These are phyloP conservation scores for Bactericera cockerelli DNA, from an alignment of 1,140 invertebrate genomes.

Conservation along the genomic window DNA sequence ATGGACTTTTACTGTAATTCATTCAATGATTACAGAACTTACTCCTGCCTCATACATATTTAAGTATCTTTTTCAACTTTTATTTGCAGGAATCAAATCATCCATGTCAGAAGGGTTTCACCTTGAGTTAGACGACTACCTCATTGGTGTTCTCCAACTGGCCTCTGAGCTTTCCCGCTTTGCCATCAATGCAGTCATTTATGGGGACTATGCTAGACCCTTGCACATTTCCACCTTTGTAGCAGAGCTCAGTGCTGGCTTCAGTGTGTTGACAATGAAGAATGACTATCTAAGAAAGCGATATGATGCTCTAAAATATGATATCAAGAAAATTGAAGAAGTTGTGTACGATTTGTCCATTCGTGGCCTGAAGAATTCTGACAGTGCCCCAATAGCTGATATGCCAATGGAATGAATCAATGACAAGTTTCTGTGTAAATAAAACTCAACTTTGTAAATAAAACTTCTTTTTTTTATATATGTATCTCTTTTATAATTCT, in stretches of 20 bases:
- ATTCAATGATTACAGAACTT: too few relatives aligned
- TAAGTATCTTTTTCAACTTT: too few relatives aligned
- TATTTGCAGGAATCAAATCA: slow-evolving; percentile 27
- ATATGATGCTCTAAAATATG: slow-evolving; percentile 83
- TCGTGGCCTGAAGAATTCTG: slow-evolving; percentile 48
- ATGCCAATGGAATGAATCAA: too few relatives aligned
- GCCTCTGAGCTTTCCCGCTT: slow-evolving; percentile 70
- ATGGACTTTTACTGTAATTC: too few relatives aligned
- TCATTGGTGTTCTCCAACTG: slow-evolving; percentile 65
- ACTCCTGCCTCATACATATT: too few relatives aligned
- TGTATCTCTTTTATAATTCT: too few relatives aligned
- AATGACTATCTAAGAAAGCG: slow-evolving; percentile 76
- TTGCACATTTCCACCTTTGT: slow-evolving; percentile 72
- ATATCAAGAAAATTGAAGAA: slow-evolving; percentile 88
- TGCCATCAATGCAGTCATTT: slow-evolving; percentile 74
- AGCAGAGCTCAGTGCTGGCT: slow-evolving; percentile 71
- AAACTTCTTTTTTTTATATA: too few relatives aligned
- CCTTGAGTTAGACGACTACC: slow-evolving; percentile 77
- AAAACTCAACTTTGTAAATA: too few relatives aligned
- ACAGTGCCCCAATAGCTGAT: too few relatives aligned
- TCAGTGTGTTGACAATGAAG: slow-evolving; percentile 74
- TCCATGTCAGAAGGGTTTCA: slow-evolving; percentile 54
- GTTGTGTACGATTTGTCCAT: slow-evolving; percentile 87
- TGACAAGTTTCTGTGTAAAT: too few relatives aligned
- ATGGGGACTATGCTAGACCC: slow-evolving; percentile 64